Conservation (phyloP, 2,888 invertebrate species). For the Galeopsomyia nigrocyanea region DNA sequence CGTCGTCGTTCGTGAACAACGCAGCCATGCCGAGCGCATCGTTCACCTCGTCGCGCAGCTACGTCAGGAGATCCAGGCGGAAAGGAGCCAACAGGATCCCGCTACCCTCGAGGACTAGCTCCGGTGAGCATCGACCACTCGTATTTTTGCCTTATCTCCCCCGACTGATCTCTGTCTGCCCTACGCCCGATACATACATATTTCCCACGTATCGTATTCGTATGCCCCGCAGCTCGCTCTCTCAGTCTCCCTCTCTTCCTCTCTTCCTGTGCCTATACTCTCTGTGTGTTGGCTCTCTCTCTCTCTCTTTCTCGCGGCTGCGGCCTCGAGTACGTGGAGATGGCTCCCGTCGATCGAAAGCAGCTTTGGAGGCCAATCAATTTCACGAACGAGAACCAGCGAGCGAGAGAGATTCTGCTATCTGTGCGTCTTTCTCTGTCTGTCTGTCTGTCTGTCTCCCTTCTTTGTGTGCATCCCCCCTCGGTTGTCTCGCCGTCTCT, state of each 20-base stretch:
- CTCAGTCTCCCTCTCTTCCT: conserved; percentile 22
- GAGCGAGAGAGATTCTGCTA: too few species aligned
- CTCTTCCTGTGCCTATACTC: conserved; percentile 36
- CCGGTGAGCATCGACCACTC: conserved; percentile 73
- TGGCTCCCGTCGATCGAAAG: too few species aligned
- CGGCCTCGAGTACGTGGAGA: too few species aligned
- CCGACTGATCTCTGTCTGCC: conserved; percentile 31
- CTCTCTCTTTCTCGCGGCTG: background rate
- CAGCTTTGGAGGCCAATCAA: too few species aligned
- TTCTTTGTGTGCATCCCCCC: conserved; percentile 10
- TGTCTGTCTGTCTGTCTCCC: conserved; percentile 37
- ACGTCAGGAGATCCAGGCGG: conserved; percentile 91
- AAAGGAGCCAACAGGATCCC: conserved; percentile 91
- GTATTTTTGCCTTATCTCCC: conserved; percentile 37
- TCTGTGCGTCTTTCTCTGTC: background rate
- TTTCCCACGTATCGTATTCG: background rate
- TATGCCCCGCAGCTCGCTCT: background rate
- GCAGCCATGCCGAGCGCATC: conserved; percentile 90
- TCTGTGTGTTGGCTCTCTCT: background rate
- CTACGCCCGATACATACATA: conserved; percentile 7
- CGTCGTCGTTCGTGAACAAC: conserved; percentile 1
- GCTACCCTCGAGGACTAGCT: conserved; percentile 84
- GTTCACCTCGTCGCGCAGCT: conserved; percentile 92
- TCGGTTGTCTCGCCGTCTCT: background rate
- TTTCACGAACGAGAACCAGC: too few species aligned